Conservation (phyloP, 2,888 invertebrate genomes). For the Allolobophora icterica region DNA sequence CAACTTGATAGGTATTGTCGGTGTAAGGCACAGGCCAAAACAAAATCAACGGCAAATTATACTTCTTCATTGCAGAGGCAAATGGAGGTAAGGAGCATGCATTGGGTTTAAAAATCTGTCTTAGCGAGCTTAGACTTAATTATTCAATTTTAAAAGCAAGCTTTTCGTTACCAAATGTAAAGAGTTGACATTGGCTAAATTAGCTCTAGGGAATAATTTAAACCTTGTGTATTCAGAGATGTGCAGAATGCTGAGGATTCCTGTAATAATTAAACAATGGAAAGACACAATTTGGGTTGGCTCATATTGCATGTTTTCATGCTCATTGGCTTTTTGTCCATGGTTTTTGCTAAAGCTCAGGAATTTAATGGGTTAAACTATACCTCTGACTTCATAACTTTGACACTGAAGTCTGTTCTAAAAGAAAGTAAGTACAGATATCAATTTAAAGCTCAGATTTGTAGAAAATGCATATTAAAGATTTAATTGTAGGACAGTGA, state of each 20-base stretch:
- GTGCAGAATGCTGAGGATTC: not conserved
- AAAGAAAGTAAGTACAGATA: not conserved
- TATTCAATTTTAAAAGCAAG: not conserved
- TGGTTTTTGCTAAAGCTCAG: not conserved
- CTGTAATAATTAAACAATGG: not conserved
- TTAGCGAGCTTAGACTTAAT: not conserved
- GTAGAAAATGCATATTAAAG: not conserved
- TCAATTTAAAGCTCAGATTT: not conserved
- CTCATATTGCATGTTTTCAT: not conserved
- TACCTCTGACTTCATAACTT: too few species aligned
- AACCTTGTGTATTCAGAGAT: not conserved
- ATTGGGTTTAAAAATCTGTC: not conserved
- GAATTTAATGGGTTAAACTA: not conserved
- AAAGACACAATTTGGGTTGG: not conserved
- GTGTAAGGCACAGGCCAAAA: too few species aligned
- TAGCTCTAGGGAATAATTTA: not conserved
- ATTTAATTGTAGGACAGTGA: not conserved
- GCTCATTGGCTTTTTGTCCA: not conserved
- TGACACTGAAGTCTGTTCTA: not conserved
- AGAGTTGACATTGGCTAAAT: not conserved
- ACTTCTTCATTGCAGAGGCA: not conserved
- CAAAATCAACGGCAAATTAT: not conserved
- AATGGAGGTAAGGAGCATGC: not conserved
- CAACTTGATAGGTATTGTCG: not conserved
- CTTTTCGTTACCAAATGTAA: not conserved